These are phyloP conservation scores for Choloepus didactylus DNA, from an alignment of 2,797 vertebrate species.

Conservation along the genomic window DNA sequence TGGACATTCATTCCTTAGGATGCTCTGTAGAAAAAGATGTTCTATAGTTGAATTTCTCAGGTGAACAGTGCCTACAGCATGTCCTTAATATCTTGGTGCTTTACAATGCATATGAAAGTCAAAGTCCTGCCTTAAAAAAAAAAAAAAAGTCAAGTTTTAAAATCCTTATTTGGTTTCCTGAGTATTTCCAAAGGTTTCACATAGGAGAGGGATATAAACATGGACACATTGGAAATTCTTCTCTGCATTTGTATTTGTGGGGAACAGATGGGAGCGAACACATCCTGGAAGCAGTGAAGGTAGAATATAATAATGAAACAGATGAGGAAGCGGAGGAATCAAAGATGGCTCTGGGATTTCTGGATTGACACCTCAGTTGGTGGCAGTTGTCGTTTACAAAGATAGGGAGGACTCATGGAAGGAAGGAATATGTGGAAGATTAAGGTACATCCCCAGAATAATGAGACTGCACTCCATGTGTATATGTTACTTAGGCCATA, in stretches of 20 bases:
- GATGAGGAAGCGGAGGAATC: not conserved
- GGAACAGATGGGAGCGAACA: not conserved
- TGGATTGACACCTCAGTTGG: not conserved
- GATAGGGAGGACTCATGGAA: not conserved
- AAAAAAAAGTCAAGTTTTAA: not conserved
- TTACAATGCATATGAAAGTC: not conserved
- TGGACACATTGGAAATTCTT: not conserved
- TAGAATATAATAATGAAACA: not conserved
- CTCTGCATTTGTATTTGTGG: not conserved
- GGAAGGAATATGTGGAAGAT: not conserved
- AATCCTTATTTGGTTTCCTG: not conserved
- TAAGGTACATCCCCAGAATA: not conserved
- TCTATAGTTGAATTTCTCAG: not conserved
- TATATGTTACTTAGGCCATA: not conserved
- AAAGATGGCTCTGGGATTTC: not conserved
- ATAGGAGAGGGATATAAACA: not conserved
- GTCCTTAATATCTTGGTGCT: not conserved
- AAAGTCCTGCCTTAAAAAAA: not conserved
- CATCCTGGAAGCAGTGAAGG: not conserved
- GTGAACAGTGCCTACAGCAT: not conserved
- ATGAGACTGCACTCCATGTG: rapidly evolving
- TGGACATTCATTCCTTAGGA: not conserved
- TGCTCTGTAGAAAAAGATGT: not conserved
- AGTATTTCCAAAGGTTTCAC: not conserved
- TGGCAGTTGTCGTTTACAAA: not conserved